Conservation (phyloP, 2,113 vertebrate genomes). For the Struthidea cinerea region DNA sequence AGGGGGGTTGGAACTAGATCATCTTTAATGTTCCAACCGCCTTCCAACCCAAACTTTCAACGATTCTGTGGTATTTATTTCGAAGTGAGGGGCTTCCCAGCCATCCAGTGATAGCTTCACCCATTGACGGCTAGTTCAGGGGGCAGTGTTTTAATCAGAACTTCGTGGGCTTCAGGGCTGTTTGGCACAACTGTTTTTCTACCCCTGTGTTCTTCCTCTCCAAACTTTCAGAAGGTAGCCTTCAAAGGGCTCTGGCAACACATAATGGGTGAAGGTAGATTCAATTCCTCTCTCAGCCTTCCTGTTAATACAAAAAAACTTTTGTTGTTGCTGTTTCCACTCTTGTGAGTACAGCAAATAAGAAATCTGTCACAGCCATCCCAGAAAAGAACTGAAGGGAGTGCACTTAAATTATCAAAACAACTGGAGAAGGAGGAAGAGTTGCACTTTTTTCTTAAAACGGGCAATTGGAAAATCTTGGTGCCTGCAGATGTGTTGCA, state of each 20-base stretch:
- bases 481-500: background rate
- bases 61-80: background rate
- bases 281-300: background rate
- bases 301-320: background rate
- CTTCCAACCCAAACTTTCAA: background rate
- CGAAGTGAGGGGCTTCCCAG: background rate
- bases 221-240: background rate
- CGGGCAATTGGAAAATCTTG: background rate
- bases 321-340: background rate
- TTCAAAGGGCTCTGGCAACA: fast-evolving
- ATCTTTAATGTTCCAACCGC: background rate
- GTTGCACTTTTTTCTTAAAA: background rate
- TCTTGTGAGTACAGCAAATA: background rate
- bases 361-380: background rate
- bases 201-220: background rate
- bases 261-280: background rate
- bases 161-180: background rate
- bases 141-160: background rate
- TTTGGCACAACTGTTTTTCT: background rate
- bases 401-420: background rate
- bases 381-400: background rate
- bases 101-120: fast-evolving
- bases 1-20: background rate
- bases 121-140: background rate
- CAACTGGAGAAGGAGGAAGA: background rate